Base-by-base conservation (phyloP, 2,113 vertebrate species). In the Pelecanus crispus region DNA sequence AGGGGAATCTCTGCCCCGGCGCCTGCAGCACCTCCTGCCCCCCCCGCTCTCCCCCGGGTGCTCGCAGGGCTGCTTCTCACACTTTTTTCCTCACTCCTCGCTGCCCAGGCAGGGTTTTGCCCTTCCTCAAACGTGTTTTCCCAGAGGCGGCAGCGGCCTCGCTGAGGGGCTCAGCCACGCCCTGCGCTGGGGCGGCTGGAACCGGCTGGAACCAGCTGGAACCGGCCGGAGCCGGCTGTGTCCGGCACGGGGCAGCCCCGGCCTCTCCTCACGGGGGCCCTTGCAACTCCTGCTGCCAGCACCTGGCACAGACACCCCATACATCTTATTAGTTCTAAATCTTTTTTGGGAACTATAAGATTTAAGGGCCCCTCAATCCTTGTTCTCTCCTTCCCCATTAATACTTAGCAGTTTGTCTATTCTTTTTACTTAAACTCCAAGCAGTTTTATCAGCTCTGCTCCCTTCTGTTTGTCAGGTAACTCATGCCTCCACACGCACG, bases 401-500 rank as follows among this genome's bases (percentile, higher is more conserved):
- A 42, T 28, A 12, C 19, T 45, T 10, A 15, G 32, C 8, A 28
- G 45, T 65, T 62, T 56, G 15, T 13, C 31, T 63, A 7, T 45
- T 72, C 13, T 20, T 75, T 75, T 50, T 24, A 53, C 26, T 73
- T 52, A 61, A 67, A 25, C 32, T 53, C 56, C 26, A 66, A 40
- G 50, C 38, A 28, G 6, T 22, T 83, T 40, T 47, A 38, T 18
- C 44, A 19, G 29, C 28, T 58, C 49, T 20, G 6, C 40, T 55
- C 17, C 42, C 32, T 17, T 17, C 5, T 7, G 6, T 38, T 50
- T 62, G 26, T 56, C 58, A 17, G 9, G 40, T 29, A 25, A 40
- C 34, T 10, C 12, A 2, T 0, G 3, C 13, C 70, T 44, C 40
- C 42, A 25, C 8, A 22, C 0, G 1, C 25, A 20, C 0, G 1